A percentile compares a stretch with the other conserved stretches of the same genome.
These are phyloP conservation scores for Escarpia spicata DNA, from an alignment of 2,888 invertebrate species.

Conservation along the genomic window DNA sequence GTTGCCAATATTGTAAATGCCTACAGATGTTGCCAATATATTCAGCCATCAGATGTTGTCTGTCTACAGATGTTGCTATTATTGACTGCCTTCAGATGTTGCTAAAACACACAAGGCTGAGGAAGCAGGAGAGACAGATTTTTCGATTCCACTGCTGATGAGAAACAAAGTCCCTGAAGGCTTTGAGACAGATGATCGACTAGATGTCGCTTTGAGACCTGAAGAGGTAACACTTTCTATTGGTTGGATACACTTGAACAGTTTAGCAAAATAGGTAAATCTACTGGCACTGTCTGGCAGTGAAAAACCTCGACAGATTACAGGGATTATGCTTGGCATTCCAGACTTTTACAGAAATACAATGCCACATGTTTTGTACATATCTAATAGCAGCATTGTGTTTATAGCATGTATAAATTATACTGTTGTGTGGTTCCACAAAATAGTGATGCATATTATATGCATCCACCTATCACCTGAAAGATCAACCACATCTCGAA, in stretches of 20 bases:
- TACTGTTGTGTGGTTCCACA: not conserved
- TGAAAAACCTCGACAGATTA: not conserved
- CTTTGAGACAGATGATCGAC: slow-evolving; percentile 66
- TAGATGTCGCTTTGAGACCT: slow-evolving; percentile 66
- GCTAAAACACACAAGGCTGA: slow-evolving; percentile 23
- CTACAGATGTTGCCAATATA: not conserved
- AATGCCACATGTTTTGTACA: not conserved
- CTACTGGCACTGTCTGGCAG: not conserved
- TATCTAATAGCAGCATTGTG: not conserved
- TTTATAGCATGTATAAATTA: not conserved
- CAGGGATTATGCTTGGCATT: not conserved
- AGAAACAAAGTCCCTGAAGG: slow-evolving; percentile 67
- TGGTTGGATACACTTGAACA: not conserved
- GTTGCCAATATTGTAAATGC: not conserved
- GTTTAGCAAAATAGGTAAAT: not conserved
- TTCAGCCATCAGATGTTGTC: not conserved
- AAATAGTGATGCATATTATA: not conserved
- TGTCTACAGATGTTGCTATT: not conserved
- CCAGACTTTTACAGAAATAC: not conserved
- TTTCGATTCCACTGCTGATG: slow-evolving; percentile 65
- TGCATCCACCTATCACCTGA: not conserved
- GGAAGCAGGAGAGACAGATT: slow-evolving; percentile 35
- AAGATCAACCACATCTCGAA: not conserved
- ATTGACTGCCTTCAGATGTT: slow-evolving; percentile 6
- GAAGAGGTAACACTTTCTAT: slow-evolving; percentile 55